Evolutionary conservation across 35 echinoderm and acorn worm species (phyloP).

Genomic region (Strongylocentrotus purpuratus): DNA sequence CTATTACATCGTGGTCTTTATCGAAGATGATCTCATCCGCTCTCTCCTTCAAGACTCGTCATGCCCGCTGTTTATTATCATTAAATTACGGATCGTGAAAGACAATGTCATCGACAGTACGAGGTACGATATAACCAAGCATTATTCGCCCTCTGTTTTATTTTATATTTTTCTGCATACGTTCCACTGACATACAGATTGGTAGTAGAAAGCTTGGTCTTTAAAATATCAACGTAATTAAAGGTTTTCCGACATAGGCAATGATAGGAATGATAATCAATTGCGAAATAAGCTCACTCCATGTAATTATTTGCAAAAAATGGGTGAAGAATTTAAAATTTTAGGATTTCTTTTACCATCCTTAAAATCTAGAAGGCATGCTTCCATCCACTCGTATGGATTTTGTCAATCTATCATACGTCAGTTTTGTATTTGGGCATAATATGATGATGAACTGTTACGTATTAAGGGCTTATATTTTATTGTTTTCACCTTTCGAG

Average conservation of each 20-base stretch:
- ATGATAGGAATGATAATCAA: background rate
- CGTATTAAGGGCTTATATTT: too few relatives aligned
- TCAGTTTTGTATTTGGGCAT: too few relatives aligned
- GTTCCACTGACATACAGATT: background rate
- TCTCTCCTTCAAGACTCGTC: background rate
- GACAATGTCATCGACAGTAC: background rate
- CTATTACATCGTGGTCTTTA: slow-evolving; percentile 7
- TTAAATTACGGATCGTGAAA: background rate
- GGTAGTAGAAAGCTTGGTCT: background rate
- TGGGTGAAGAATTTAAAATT: background rate
- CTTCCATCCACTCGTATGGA: too few relatives aligned
- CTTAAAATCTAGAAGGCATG: too few relatives aligned
- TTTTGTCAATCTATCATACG: too few relatives aligned
- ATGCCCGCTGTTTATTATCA: slow-evolving; percentile 1
- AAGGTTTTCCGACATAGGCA: too few relatives aligned
- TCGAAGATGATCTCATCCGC: background rate
- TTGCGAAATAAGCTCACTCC: too few relatives aligned
- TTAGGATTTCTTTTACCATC: too few relatives aligned
- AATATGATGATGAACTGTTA: too few relatives aligned
- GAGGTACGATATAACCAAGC: background rate
- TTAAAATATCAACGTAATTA: background rate
- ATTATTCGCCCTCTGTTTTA: background rate
- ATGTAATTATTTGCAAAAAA: background rate
- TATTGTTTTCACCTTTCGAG: too few relatives aligned
- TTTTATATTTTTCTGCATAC: background rate